These are phyloP conservation scores for Phyllostomus discolor DNA, from an alignment of 2,113 vertebrate species.

Conservation along the genomic window DNA sequence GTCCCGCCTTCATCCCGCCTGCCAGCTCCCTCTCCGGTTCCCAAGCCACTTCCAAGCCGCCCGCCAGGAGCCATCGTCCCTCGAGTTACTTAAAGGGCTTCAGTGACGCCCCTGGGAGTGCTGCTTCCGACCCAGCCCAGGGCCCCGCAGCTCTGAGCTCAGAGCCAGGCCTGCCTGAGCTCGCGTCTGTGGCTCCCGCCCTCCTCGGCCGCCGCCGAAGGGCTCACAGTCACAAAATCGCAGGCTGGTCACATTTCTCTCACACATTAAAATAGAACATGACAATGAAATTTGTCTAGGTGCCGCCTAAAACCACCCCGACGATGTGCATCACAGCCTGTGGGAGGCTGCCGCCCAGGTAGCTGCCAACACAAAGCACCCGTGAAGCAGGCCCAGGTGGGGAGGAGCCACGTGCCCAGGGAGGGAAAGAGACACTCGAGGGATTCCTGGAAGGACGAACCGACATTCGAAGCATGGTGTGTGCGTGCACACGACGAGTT, in stretches of 20 bases:
- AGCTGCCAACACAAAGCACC: not conserved
- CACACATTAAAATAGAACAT: not conserved
- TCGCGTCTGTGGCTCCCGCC: not conserved
- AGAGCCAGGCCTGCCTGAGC: not conserved
- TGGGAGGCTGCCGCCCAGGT: not conserved
- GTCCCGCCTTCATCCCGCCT: not conserved
- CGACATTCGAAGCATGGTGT: no score
- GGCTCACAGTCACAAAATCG: not conserved
- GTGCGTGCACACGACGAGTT: not conserved
- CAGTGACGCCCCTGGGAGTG: not conserved
- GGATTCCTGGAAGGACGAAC: not conserved
- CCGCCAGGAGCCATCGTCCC: not conserved
- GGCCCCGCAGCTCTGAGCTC: not conserved
- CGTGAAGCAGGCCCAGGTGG: rapidly evolving
- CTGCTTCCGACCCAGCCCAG: not conserved
- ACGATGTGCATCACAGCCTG: not conserved
- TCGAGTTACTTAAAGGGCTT: rapidly evolving
- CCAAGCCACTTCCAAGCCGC: not conserved
- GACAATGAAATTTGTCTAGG: not conserved
- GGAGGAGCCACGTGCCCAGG: not conserved
- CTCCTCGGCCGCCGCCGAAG: not conserved
- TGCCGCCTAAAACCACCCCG: not conserved
- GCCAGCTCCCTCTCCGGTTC: no score
- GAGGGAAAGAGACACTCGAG: not conserved
- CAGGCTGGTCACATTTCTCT: not conserved